Conservation (phyloP, 2,888 invertebrate species). For the Aporophyla nigra region DNA sequence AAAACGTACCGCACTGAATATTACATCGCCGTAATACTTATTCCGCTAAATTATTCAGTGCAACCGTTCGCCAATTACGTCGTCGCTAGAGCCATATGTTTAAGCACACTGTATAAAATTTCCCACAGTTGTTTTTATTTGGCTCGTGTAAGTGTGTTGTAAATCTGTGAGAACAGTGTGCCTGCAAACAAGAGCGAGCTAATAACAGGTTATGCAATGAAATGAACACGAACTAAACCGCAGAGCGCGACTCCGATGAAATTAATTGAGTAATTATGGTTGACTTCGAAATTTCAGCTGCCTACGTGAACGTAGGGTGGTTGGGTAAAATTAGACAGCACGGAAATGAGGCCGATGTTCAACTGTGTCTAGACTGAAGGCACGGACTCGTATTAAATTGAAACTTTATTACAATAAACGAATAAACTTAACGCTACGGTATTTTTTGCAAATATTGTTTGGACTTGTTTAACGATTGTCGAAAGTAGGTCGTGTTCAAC, state of each 20-base stretch:
- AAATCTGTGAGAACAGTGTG: constrained; percentile 81
- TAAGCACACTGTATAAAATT: constrained; percentile 71
- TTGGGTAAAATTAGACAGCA: constrained; percentile 67
- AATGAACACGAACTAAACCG: constrained; percentile 77
- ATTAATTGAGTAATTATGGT: constrained; percentile 82
- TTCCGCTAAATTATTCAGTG: constrained; percentile 65
- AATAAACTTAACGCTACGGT: constrained; percentile 23
- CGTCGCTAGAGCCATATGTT: constrained; percentile 72
- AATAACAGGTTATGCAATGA: constrained; percentile 84
- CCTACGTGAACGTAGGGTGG: constrained; percentile 55
- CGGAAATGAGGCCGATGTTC: constrained; percentile 68
- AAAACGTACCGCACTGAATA: constrained; percentile 52
- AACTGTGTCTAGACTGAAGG: constrained; percentile 46
- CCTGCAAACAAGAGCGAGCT: constrained; percentile 81
- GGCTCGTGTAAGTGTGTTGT: constrained; percentile 74
- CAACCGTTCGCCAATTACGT: constrained; percentile 68
- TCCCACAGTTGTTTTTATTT: constrained; percentile 84
- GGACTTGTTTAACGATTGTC: constrained; percentile 28
- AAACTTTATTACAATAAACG: constrained; percentile 44
- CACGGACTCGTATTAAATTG: constrained; percentile 44
- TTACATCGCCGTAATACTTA: constrained; percentile 54
- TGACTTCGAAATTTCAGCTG: constrained; percentile 74
- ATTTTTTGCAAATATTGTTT: constrained; percentile 34
- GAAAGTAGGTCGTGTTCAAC: constrained; percentile 32
- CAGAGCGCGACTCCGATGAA: constrained; percentile 71